These are phyloP conservation scores for Platanista minor DNA, from an alignment of 2,113 vertebrate genomes.

Conservation along the genomic window DNA sequence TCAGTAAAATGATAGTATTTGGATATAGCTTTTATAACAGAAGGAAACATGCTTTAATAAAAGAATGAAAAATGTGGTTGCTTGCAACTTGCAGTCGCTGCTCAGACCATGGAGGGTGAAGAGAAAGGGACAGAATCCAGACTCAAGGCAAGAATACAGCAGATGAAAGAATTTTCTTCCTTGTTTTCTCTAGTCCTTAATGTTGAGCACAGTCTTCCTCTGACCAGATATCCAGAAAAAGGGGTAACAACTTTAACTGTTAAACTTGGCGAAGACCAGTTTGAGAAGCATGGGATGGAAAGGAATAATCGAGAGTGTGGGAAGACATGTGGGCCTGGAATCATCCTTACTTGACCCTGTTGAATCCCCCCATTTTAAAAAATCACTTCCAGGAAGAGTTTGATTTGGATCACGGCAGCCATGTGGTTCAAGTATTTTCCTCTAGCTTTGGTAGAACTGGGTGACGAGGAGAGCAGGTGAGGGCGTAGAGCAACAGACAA, in stretches of 20 bases:
- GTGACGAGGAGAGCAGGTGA: not conserved
- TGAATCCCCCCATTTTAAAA: not conserved
- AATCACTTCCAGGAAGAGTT: not conserved
- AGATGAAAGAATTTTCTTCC: not conserved
- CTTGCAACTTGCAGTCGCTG: not conserved
- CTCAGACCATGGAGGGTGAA: not conserved
- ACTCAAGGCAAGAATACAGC: not conserved
- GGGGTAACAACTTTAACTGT: not conserved
- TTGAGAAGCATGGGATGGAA: not conserved
- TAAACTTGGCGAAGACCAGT: not conserved
- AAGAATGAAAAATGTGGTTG: not conserved
- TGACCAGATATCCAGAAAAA: not conserved
- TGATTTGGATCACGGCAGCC: not conserved
- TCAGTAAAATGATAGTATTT: slow-evolving; percentile 39
- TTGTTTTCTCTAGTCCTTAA: not conserved
- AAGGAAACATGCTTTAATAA: slow-evolving; percentile 26
- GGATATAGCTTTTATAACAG: not conserved
- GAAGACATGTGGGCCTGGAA: not conserved
- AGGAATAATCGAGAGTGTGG: not conserved
- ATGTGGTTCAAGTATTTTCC: not conserved
- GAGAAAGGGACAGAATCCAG: not conserved
- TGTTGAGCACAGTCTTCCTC: not conserved
- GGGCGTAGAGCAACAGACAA: not conserved
- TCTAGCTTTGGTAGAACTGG: not conserved
- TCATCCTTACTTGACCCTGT: not conserved